phyloP scores from a whole-genome alignment of 2,888 invertebrate species.

The Melitaea athalia region DNA sequence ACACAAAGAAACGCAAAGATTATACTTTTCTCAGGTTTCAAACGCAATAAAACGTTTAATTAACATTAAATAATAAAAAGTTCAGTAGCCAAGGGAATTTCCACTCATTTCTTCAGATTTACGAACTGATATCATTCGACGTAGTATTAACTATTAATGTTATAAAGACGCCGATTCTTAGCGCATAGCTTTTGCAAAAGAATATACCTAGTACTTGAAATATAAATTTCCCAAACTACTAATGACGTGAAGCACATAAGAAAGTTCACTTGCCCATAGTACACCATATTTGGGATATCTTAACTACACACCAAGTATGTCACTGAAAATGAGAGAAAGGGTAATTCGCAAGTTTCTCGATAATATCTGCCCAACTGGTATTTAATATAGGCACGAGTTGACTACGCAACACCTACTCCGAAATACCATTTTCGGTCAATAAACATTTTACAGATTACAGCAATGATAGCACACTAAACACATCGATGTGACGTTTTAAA shows the following conservation, averaged over 20 bases:
- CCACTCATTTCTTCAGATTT: neutral
- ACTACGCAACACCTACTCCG: constrained; percentile 28
- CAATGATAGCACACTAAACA: neutral
- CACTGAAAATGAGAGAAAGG: constrained; percentile 32
- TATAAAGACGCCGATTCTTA: neutral
- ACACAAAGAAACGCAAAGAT: constrained; percentile 37
- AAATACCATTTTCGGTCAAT: constrained; percentile 26
- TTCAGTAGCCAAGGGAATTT: constrained; percentile 41
- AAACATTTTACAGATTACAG: constrained; percentile 12
- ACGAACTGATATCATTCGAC: neutral
- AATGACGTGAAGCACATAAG: neutral
- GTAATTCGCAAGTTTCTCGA: constrained; percentile 21
- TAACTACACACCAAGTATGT: constrained; percentile 21
- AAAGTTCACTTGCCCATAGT: constrained; percentile 4
- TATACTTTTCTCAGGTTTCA: constrained; percentile 41
- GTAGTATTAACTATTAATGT: neutral
- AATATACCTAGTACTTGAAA: neutral
- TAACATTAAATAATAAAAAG: constrained; percentile 50
- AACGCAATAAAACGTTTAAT: constrained; percentile 42
- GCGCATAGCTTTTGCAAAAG: neutral
- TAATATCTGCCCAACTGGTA: constrained; percentile 37
- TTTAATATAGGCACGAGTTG: constrained; percentile 33
- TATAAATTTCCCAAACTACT: neutral
- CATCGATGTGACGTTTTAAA: neutral
- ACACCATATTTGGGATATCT: constrained; percentile 13